These are phyloP conservation scores for Adineta ricciae DNA, from an alignment of 2,888 invertebrate genomes.

Conservation along the genomic window DNA sequence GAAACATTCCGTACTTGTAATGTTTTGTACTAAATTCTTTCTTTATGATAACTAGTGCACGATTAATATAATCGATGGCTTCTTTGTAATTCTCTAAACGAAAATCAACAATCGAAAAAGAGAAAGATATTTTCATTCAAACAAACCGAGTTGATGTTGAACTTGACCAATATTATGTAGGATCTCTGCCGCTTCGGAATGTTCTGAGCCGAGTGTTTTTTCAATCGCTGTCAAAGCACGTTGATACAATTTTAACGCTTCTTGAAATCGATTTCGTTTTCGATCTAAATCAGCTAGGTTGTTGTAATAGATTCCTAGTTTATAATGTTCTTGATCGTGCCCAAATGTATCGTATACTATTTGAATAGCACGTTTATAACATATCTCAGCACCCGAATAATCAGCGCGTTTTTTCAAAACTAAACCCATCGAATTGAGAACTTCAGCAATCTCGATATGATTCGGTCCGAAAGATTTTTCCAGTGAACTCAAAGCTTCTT, in stretches of 20 bases:
- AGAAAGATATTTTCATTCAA: not conserved
- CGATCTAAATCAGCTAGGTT: constrained; percentile 12
- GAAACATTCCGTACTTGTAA: constrained; percentile 17
- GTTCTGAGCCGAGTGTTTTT: constrained; percentile 8
- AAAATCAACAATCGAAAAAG: not conserved
- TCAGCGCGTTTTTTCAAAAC: constrained; percentile 8
- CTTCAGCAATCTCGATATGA: constrained; percentile 13
- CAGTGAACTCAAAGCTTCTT: not conserved
- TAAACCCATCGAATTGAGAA: constrained; percentile 8
- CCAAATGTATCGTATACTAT: not conserved
- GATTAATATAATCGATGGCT: not conserved
- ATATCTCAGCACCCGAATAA: not conserved
- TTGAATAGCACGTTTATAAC: not conserved
- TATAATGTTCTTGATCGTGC: constrained; percentile 11
- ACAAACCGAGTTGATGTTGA: constrained; percentile 9
- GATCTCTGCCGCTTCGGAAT: constrained; percentile 18
- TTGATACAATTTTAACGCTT: not conserved
- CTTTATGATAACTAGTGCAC: not conserved
- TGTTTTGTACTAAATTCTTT: constrained; percentile 3
- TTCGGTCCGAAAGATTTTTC: not conserved
- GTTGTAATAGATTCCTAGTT: constrained; percentile 18
- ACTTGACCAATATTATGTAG: constrained; percentile 21
- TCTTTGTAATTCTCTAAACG: not conserved
- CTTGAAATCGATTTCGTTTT: not conserved
- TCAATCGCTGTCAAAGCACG: not conserved